Evolutionary conservation across 2,113 vertebrate genomes (phyloP).

Genomic region (Crotalus helleri): DNA sequence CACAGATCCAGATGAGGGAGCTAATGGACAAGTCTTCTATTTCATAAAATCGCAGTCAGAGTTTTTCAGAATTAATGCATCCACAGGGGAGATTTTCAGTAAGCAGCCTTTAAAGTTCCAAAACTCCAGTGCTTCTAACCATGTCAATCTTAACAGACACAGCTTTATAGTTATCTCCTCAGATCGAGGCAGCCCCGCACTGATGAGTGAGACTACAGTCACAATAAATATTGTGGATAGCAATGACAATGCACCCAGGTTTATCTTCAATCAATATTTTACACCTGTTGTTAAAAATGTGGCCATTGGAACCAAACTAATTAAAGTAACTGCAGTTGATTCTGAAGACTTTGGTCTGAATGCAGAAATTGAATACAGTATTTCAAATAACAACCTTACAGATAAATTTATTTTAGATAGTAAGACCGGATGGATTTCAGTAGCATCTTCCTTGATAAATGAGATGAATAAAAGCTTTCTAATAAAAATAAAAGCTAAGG

Average conservation of each 20-base stretch:
- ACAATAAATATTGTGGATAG: slow-evolving; percentile 92
- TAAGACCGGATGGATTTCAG: slow-evolving; percentile 85
- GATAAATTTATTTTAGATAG: slow-evolving; percentile 85
- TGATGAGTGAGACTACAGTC: slow-evolving; percentile 92
- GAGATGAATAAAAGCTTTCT: slow-evolving; percentile 83
- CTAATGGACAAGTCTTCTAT: slow-evolving; percentile 92
- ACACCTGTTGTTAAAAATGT: slow-evolving; percentile 94
- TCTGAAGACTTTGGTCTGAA: slow-evolving; percentile 93
- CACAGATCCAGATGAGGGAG: slow-evolving; percentile 84
- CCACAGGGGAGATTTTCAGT: slow-evolving; percentile 88
- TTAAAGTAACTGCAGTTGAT: slow-evolving; percentile 84
- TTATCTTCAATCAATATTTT: slow-evolving; percentile 78
- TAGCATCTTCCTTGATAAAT: slow-evolving; percentile 81
- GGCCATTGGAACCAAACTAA: slow-evolving; percentile 83
- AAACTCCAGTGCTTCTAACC: slow-evolving; percentile 80
- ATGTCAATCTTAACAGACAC: slow-evolving; percentile 87
- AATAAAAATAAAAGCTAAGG: slow-evolving; percentile 82
- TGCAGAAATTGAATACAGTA: slow-evolving; percentile 86
- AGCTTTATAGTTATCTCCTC: slow-evolving; percentile 95
- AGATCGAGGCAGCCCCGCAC: slow-evolving; percentile 81
- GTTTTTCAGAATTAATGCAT: slow-evolving; percentile 91
- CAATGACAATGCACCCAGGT: slow-evolving; percentile 89
- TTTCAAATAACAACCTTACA: slow-evolving; percentile 76
- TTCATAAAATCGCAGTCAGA: slow-evolving; percentile 94
- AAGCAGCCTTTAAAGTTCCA: slow-evolving; percentile 90